Base-by-base conservation (phyloP, 1,140 invertebrate species). In the Trachymyrmex cornetzi region DNA sequence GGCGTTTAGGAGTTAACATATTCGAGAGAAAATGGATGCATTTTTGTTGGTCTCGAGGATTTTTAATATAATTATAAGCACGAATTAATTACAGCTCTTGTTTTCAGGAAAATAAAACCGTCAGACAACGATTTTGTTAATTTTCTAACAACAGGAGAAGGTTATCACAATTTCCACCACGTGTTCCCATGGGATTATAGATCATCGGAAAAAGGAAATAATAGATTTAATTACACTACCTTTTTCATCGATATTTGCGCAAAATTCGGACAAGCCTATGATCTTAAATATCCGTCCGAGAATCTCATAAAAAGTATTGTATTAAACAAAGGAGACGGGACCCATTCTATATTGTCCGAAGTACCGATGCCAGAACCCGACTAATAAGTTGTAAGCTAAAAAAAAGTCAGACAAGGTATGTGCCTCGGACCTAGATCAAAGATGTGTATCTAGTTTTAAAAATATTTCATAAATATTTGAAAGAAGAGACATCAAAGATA, bases 161-260 rank as follows among this genome's bases (percentile, higher is more conserved):
- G 97, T 4, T 97, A 97, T 95, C 97, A 98, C 93, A 98, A 98
- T 94, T 98, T 97, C 93, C 97, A 98, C 91, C 97, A 98, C 92
- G 97, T 96, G 7, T 98, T 98, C 94, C 97, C 97, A 0, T 97
- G 97, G 94, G 97, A 98, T 93, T 97, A 97, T 93, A 96, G 95
- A 86, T 96, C 97, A 19, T 96, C 97, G 61, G 98, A 98, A 91
- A 92, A 96, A 82, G 96, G 97, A 44, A 93, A 79, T 16, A 95
- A 94, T 92, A 92, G 92, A 50, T 91, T 96, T 4, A 97, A 97
- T 89, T 87, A 95, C 19, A 96, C 96, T 1, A 95, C 44, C 94
- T 77, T 94, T 5, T 96, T 97, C 81, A 96, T 97, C 64, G 95
- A 97, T 88, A 84, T 94, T 86, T 96, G 94, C n/a, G 71, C 64